phyloP scores from a whole-genome alignment of 2,888 invertebrate genomes.

The Nyleta sp. region DNA sequence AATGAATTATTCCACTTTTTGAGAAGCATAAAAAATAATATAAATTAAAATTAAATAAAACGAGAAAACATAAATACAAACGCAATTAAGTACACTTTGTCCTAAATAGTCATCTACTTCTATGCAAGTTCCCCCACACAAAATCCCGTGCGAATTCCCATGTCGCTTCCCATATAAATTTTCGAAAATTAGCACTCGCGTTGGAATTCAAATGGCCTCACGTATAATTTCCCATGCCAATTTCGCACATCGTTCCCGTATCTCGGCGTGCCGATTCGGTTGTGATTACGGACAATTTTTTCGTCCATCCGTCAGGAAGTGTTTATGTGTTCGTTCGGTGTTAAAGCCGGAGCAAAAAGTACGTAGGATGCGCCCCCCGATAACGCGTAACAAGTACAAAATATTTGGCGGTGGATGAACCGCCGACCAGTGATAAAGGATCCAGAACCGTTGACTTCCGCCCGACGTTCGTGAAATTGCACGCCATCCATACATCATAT shows the following conservation, averaged over 20 bases:
- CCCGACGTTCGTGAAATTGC: slow-evolving; percentile 42
- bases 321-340: slow-evolving; percentile 6
- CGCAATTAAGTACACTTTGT: too few relatives aligned
- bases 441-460: slow-evolving; percentile 56
- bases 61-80: too few relatives aligned
- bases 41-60: too few relatives aligned
- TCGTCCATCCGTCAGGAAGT: slow-evolving; percentile 27
- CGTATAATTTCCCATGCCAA: slow-evolving; percentile 35
- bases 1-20: too few relatives aligned
- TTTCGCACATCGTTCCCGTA: slow-evolving; percentile 37
- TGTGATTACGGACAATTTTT: slow-evolving; percentile 26
- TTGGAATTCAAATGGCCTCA: slow-evolving; percentile 25
- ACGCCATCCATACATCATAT: slow-evolving; percentile 50
- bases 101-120: too few relatives aligned
- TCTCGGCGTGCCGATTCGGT: slow-evolving; percentile 22
- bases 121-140: too few relatives aligned
- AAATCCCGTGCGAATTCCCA: too few relatives aligned
- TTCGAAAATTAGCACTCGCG: too few relatives aligned
- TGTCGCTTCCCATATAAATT: too few relatives aligned
- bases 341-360: slow-evolving; percentile 39
- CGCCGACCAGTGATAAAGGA: slow-evolving; percentile 27
- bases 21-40: too few relatives aligned
- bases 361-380: slow-evolving; percentile 43
- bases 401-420: slow-evolving; percentile 27
- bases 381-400: slow-evolving; percentile 51